phyloP scores from a whole-genome alignment of 2,888 invertebrate species.

The Chymomyza procnemis region DNA sequence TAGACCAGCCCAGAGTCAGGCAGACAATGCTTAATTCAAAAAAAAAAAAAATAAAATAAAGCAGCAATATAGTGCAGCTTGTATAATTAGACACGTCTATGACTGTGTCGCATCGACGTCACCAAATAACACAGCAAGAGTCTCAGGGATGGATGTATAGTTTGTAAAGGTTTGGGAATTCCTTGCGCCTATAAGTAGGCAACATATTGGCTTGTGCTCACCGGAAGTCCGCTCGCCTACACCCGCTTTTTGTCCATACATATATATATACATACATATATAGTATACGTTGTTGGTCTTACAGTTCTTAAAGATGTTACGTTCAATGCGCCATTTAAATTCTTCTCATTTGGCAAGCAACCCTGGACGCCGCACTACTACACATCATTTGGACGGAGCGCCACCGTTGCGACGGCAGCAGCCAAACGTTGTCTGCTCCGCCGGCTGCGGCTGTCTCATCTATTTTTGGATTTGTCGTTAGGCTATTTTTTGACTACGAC shows the following conservation, averaged over 20 bases:
- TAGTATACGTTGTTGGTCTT: too few species aligned
- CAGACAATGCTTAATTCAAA: conserved; percentile 51
- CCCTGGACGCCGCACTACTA: conserved; percentile 30
- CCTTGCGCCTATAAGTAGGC: conserved; percentile 51
- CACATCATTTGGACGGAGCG: conserved; percentile 40
- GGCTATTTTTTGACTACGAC: conserved; percentile 61
- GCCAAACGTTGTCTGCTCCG: conserved; percentile 13
- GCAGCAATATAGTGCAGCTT: not conserved
- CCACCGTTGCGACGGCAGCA: conserved; percentile 57
- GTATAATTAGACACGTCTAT: not conserved
- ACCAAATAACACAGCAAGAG: not conserved
- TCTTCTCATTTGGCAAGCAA: conserved; percentile 9
- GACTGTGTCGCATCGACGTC: not conserved
- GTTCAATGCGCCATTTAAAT: not conserved
- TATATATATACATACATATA: not conserved
- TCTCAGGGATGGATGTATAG: conserved; percentile 34
- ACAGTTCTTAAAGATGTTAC: not conserved
- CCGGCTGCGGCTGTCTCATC: conserved; percentile 41
- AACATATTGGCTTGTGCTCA: conserved; percentile 3
- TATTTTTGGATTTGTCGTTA: conserved; percentile 62
- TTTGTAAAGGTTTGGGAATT: not conserved
- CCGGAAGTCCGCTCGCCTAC: not conserved
- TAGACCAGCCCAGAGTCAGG: conserved; percentile 22
- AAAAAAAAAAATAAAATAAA: not conserved
- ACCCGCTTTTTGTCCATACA: too few species aligned